Conservation (phyloP, 2,888 invertebrate species). For the Pyrgus malvae region DNA sequence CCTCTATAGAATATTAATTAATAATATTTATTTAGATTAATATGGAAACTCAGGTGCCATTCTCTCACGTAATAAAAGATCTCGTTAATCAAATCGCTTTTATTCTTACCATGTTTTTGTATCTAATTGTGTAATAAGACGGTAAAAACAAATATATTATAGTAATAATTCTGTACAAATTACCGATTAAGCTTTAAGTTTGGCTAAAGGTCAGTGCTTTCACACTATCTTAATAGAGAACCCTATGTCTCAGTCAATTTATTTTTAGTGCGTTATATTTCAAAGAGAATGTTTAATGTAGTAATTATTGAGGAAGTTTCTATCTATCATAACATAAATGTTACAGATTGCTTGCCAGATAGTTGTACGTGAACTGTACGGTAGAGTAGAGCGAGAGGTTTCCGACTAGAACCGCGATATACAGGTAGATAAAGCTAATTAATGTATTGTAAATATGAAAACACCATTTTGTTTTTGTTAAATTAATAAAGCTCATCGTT, state of each 20-base stretch:
- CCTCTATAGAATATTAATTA: too few relatives aligned
- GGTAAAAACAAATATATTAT: too few relatives aligned
- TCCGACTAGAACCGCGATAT: conserved; percentile 1
- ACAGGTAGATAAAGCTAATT: conserved; percentile 47
- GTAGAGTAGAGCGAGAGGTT: conserved; percentile 6
- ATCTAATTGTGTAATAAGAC: too few relatives aligned
- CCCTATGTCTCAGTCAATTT: conserved; percentile 1
- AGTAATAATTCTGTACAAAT: too few relatives aligned
- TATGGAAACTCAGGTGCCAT: too few relatives aligned
- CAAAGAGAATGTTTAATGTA: not conserved
- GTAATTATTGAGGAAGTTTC: conserved; percentile 3
- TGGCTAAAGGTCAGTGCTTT: not conserved
- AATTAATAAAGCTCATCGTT: conserved; percentile 28
- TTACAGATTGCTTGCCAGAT: conserved; percentile 5
- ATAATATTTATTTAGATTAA: too few relatives aligned
- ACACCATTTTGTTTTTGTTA: conserved; percentile 44
- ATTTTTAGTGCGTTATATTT: conserved; percentile 24
- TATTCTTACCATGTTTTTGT: too few relatives aligned
- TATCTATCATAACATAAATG: not conserved
- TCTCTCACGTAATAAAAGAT: too few relatives aligned
- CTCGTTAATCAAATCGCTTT: too few relatives aligned
- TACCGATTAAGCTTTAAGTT: not conserved
- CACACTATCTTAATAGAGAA: not conserved
- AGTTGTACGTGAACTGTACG: conserved; percentile 3
- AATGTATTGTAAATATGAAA: conserved; percentile 50